phyloP scores from a whole-genome alignment of 2,888 invertebrate species.

The Macrophya alboannulata region DNA sequence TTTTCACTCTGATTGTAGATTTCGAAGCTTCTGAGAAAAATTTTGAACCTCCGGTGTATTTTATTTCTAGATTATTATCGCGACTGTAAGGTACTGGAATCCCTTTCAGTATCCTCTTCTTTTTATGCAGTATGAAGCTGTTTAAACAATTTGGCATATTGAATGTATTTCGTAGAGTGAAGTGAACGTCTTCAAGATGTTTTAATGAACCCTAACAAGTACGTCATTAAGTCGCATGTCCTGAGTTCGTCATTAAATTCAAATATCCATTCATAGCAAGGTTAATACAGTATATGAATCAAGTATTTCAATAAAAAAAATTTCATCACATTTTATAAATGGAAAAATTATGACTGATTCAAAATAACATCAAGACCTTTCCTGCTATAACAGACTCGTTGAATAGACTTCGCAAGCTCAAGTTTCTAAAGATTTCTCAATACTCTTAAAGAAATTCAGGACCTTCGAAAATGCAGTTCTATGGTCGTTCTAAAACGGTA shows the following conservation, averaged over 20 bases:
- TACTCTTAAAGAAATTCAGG: neutral
- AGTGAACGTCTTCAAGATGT: constrained; percentile 11
- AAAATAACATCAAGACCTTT: neutral
- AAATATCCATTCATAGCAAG: neutral
- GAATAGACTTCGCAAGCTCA: neutral
- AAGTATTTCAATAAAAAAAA: neutral
- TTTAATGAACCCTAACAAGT: neutral
- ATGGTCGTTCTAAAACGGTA: too few species aligned
- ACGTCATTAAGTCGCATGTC: neutral
- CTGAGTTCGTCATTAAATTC: constrained; percentile 4
- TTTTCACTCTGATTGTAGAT: neutral
- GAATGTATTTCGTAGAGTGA: neutral
- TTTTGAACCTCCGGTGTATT: too few species aligned
- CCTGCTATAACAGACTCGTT: too few species aligned
- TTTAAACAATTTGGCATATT: neutral
- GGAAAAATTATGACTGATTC: neutral
- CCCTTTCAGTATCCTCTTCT: neutral
- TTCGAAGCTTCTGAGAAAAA: neutral
- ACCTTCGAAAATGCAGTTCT: too few species aligned
- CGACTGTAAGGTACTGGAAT: too few species aligned
- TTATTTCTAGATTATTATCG: too few species aligned
- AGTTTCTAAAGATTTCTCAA: neutral
- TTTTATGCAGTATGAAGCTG: neutral
- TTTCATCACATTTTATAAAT: neutral
- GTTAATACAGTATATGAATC: neutral